Evolutionary conservation across 2,113 vertebrate species (phyloP).

Genomic region (Trogon melanurus): DNA sequence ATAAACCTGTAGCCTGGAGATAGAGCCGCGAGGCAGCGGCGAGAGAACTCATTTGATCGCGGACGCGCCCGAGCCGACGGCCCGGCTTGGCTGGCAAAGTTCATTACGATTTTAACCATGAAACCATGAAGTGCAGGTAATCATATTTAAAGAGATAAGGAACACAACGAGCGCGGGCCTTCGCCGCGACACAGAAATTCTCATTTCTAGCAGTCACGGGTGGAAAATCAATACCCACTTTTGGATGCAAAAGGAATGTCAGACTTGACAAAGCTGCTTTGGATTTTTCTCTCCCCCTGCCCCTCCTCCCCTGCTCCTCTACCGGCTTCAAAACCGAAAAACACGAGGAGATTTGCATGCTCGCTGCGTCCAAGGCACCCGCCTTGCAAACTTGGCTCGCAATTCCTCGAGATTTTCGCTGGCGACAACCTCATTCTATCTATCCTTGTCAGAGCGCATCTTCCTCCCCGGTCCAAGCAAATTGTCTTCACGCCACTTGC

Average conservation of each 20-base stretch:
- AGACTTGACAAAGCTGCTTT: slow-evolving; percentile 50
- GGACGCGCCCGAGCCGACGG: neutral
- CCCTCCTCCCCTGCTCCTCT: neutral
- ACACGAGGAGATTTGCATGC: slow-evolving; percentile 6
- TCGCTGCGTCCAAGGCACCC: neutral
- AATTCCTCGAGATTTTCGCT: slow-evolving; percentile 46
- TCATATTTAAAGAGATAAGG: slow-evolving; percentile 76
- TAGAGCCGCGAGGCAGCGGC: slow-evolving; percentile 44
- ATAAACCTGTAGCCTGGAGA: slow-evolving; percentile 69
- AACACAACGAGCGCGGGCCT: slow-evolving; percentile 42
- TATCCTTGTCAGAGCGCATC: slow-evolving; percentile 52
- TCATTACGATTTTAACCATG: slow-evolving; percentile 65
- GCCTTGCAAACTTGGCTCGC: neutral
- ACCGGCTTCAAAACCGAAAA: slow-evolving; percentile 28
- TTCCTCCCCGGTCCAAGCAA: slow-evolving; percentile 34
- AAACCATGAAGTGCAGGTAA: slow-evolving; percentile 67
- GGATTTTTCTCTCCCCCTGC: neutral
- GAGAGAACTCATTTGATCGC: slow-evolving; percentile 10
- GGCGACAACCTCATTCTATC: slow-evolving; percentile 48
- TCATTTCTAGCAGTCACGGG: slow-evolving; percentile 74
- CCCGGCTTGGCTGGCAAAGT: slow-evolving; percentile 49
- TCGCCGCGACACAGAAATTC: slow-evolving; percentile 67
- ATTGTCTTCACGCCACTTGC: slow-evolving; percentile 9
- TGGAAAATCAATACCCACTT: slow-evolving; percentile 76
- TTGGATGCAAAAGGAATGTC: slow-evolving; percentile 57